Percentiles rank a stretch among this genome's conserved stretches.
Evolutionary conservation across 2,888 invertebrate genomes (phyloP).

Genomic region (Linnaemya vulpina): DNA sequence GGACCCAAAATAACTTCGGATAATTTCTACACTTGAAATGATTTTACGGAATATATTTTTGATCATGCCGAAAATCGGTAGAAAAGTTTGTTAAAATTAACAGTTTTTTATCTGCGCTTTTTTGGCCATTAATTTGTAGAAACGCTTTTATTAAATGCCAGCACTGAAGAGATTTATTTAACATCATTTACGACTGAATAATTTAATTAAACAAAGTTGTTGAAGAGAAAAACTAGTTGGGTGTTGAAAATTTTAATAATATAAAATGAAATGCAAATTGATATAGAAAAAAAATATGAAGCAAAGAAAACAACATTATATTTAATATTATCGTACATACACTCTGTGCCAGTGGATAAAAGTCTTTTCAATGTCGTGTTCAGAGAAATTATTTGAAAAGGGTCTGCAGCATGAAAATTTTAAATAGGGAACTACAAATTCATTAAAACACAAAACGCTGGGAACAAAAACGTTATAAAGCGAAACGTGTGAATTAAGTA

Average conservation of each 20-base stretch:
- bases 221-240: background rate
- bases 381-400: constrained; percentile 4
- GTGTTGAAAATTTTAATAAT: background rate
- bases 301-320: constrained; percentile 41
- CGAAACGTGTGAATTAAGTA: constrained; percentile 51
- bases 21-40: too few relatives aligned
- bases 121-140: background rate
- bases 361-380: constrained; percentile 62
- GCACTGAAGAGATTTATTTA: constrained; percentile 31
- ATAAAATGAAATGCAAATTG: constrained; percentile 57
- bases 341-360: constrained; percentile 27
- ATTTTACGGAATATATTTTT: too few relatives aligned
- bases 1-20: too few relatives aligned
- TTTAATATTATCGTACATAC: constrained; percentile 13
- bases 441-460: constrained; percentile 10
- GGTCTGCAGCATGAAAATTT: background rate
- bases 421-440: constrained; percentile 20
- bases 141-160: constrained; percentile 18
- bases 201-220: constrained; percentile 4
- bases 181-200: constrained; percentile 6
- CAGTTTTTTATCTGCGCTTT: background rate
- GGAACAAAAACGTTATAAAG: background rate
- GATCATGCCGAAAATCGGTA: too few relatives aligned
- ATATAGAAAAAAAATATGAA: constrained; percentile 25
- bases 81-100: background rate